These are phyloP conservation scores for Danaus plexippus DNA, from an alignment of 1,140 invertebrate genomes.

Conservation along the genomic window DNA sequence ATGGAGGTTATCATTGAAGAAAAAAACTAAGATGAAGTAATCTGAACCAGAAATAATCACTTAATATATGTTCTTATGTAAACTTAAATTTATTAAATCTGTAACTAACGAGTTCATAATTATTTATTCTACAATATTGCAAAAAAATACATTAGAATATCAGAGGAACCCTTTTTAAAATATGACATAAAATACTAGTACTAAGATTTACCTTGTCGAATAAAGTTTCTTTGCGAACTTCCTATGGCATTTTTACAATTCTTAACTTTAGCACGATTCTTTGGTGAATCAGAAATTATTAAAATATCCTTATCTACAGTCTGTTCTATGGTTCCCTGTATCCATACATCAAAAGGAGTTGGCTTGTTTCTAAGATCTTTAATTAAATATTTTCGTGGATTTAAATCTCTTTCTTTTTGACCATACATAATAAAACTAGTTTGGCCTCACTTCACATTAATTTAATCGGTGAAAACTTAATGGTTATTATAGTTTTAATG, in stretches of 20 bases:
- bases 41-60: too few relatives aligned
- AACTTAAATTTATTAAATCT: too few relatives aligned
- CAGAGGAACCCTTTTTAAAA: background rate
- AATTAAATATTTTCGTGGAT: constrained; percentile 50
- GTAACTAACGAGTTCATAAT: too few relatives aligned
- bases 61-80: too few relatives aligned
- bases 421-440: background rate
- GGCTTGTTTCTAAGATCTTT: constrained; percentile 46
- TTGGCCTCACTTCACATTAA: background rate
- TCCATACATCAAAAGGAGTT: constrained; percentile 50
- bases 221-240: background rate
- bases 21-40: too few relatives aligned
- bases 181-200: background rate
- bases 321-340: constrained; percentile 59
- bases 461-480: background rate
- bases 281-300: constrained; percentile 41
- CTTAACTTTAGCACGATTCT: constrained; percentile 46
- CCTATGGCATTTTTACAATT: constrained; percentile 53
- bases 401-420: constrained; percentile 24
- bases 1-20: too few relatives aligned
- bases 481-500: background rate
- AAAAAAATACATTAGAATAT: too few relatives aligned
- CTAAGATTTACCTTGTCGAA: constrained; percentile 6
- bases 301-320: constrained; percentile 50
- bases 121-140: too few relatives aligned